A percentile compares a stretch with the other conserved stretches of the same genome.
phyloP scores from a whole-genome alignment of 2,113 vertebrate species.

The Cinclus mexicanus region DNA sequence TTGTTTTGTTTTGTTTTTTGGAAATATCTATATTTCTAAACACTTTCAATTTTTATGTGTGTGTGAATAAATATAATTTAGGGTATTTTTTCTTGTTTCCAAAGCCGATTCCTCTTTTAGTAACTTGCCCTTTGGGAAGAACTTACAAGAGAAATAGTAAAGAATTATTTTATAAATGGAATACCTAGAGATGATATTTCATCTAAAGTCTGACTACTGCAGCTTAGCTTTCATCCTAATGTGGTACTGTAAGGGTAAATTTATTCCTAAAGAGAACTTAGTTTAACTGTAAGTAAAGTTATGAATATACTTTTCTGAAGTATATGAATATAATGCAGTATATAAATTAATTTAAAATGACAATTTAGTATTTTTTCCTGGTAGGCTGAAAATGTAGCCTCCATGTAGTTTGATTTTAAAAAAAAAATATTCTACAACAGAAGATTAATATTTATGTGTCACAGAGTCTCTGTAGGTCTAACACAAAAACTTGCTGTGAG shows the following conservation, averaged over 20 bases:
- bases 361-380: background rate
- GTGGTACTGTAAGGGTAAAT: background rate
- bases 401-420: background rate
- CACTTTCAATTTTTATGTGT: accelerated
- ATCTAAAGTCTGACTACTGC: background rate
- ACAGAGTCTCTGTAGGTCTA: background rate
- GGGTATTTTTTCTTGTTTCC: background rate
- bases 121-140: background rate
- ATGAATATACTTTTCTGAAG: background rate
- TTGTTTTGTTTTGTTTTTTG: background rate
- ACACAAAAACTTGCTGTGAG: background rate
- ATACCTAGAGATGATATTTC: background rate
- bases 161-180: background rate
- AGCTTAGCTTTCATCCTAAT: constrained; percentile 12
- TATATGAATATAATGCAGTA: background rate
- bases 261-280: background rate
- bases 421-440: background rate
- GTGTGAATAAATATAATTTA: background rate
- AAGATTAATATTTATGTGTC: background rate
- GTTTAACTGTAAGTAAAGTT: constrained; percentile 12
- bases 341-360: constrained; percentile 30
- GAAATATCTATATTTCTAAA: background rate
- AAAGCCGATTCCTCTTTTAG: background rate
- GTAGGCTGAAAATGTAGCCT: background rate
- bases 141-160: background rate